Percentiles rank a stretch among this genome's conserved stretches.
phyloP scores from a whole-genome alignment of 2,797 vertebrate species.

The Sebastes oblongus region DNA sequence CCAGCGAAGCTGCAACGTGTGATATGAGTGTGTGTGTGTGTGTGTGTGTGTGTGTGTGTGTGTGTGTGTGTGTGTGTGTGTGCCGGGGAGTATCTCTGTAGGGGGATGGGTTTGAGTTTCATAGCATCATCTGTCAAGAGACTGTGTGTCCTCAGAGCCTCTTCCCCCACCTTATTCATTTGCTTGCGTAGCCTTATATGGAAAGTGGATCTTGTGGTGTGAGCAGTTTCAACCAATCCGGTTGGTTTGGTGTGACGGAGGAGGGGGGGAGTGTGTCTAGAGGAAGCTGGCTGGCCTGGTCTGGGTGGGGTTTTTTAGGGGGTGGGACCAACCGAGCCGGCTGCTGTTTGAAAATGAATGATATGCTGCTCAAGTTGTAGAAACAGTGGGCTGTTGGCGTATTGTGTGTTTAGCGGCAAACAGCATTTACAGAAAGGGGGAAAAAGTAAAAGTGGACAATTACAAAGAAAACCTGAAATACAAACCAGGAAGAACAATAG shows the following conservation, averaged over 20 bases:
- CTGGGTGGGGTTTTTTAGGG: conserved; percentile 61
- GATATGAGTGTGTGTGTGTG: neutral
- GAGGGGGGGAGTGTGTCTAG: neutral
- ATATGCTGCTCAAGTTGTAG: conserved; percentile 55
- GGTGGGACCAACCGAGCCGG: conserved; percentile 64
- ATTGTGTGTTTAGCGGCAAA: conserved; percentile 21
- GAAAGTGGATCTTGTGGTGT: conserved; percentile 78
- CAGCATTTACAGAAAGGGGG: neutral
- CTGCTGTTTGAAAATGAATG: conserved; percentile 82
- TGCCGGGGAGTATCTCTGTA: neutral
- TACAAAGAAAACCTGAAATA: neutral
- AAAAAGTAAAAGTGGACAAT: neutral
- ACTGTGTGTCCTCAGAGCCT: neutral
- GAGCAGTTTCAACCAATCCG: conserved; percentile 79
- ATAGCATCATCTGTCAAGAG: conserved; percentile 15
- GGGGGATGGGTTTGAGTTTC: conserved; percentile 31
- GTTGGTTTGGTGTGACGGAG: neutral
- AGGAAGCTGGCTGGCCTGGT: conserved; percentile 25
- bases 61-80: neutral
- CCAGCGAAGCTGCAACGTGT: conserved; percentile 46
- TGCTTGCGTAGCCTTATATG: conserved; percentile 72
- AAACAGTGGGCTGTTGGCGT: conserved; percentile 7
- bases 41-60: neutral
- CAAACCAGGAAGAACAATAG: neutral
- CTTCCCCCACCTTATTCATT: conserved; percentile 39